phyloP scores from a whole-genome alignment of 2,888 invertebrate species.

The Antheraea yamamai region DNA sequence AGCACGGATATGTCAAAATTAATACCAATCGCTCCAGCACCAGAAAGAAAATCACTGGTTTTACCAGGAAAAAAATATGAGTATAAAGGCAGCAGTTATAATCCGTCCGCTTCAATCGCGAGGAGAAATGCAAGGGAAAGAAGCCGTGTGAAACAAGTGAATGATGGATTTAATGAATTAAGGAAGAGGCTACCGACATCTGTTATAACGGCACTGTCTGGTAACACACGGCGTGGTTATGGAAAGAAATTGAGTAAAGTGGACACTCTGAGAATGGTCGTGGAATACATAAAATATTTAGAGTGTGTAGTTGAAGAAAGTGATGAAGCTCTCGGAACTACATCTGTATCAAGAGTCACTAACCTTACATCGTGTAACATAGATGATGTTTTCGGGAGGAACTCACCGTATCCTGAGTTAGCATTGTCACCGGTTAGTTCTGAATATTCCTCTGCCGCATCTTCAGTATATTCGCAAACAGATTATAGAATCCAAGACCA shows the following conservation, averaged over 20 bases:
- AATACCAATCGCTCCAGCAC: constrained; percentile 81
- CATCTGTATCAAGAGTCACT: constrained; percentile 37
- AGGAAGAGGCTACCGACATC: constrained; percentile 92
- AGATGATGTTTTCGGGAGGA: constrained; percentile 62
- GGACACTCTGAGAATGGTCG: constrained; percentile 94
- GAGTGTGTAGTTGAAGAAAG: constrained; percentile 89
- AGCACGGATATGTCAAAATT: constrained; percentile 51
- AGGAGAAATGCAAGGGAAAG: constrained; percentile 96
- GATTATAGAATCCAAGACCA: constrained; percentile 47
- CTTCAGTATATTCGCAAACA: constrained; percentile 62
- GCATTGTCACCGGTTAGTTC: constrained; percentile 87
- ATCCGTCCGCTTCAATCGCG: constrained; percentile 91
- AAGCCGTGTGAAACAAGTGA: constrained; percentile 97
- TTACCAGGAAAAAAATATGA: constrained; percentile 83
- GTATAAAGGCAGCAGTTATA: constrained; percentile 78
- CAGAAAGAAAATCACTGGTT: constrained; percentile 63
- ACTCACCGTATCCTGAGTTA: constrained; percentile 73
- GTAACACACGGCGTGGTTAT: constrained; percentile 86
- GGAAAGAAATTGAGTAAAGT: constrained; percentile 94
- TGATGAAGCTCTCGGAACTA: constrained; percentile 76
- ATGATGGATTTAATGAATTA: constrained; percentile 94
- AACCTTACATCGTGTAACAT: constrained; percentile 45
- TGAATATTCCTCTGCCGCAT: constrained; percentile 83
- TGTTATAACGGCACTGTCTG: constrained; percentile 86
- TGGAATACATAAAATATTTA: constrained; percentile 93